A percentile compares a stretch with the other conserved stretches of the same genome.
Conservation (phyloP, 2,797 vertebrate genomes). For the Pyrocephalus nanus region DNA sequence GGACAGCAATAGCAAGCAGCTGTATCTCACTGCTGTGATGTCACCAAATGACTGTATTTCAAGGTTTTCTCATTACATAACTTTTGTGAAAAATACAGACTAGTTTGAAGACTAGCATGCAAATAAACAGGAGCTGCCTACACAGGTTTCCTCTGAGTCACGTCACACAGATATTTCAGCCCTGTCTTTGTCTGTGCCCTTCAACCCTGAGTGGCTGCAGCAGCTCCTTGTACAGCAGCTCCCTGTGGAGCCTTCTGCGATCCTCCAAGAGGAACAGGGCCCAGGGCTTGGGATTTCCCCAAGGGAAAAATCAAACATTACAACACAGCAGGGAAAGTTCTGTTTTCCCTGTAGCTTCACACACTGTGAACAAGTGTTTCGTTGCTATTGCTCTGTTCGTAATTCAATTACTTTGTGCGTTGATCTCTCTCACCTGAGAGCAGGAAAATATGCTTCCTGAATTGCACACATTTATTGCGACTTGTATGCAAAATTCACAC, state of each 20-base stretch:
- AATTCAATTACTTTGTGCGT: background rate
- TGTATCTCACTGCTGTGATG: background rate
- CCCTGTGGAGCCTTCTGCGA: background rate
- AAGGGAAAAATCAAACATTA: background rate
- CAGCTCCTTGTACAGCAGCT: background rate
- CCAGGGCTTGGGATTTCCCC: background rate
- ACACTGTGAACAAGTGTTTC: background rate
- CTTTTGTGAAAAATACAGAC: background rate
- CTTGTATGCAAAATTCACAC: background rate
- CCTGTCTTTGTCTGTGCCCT: background rate
- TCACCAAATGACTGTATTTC: background rate
- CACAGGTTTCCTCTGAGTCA: background rate
- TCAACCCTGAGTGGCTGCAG: background rate
- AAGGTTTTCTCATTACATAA: background rate
- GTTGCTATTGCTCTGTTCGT: background rate
- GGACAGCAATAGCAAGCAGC: slow-evolving; percentile 29
- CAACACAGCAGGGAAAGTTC: background rate
- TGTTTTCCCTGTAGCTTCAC: background rate
- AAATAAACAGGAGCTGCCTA: background rate
- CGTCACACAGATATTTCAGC: background rate
- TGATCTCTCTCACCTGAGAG: background rate
- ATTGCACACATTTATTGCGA: background rate
- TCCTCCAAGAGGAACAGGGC: rapidly evolving
- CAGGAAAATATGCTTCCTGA: background rate
- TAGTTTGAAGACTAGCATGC: background rate